phyloP scores from a whole-genome alignment of 1,140 invertebrate species.

The Heliconius eleuchia region DNA sequence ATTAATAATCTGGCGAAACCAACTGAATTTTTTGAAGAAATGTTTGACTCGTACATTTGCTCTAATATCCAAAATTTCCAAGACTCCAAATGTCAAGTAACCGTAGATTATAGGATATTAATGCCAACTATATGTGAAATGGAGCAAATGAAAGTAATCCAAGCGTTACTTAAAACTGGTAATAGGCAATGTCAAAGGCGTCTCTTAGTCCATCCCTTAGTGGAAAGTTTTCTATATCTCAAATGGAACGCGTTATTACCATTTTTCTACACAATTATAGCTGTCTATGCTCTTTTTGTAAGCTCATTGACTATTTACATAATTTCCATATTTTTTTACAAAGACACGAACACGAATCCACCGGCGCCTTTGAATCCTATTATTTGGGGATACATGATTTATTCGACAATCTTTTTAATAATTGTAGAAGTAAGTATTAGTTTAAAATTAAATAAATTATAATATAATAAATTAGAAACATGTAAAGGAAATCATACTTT shows the following conservation, averaged over 20 bases:
- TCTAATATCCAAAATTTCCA: conserved; percentile 71
- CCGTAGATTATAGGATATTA: conserved; percentile 76
- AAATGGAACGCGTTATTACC: conserved; percentile 81
- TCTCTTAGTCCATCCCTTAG: conserved; percentile 80
- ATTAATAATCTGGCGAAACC: conserved; percentile 79
- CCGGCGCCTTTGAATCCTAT: conserved; percentile 51
- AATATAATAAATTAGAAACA: no score
- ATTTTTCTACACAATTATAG: conserved; percentile 79
- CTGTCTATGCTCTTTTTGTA: conserved; percentile 78
- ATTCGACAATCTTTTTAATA: conserved; percentile 57
- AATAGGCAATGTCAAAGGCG: conserved; percentile 75
- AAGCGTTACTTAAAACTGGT: conserved; percentile 77
- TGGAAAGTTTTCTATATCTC: conserved; percentile 81
- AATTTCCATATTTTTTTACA: conserved; percentile 69
- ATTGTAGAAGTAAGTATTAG: conserved; percentile 61
- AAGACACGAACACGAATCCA: conserved; percentile 51
- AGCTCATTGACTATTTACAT: conserved; percentile 67
- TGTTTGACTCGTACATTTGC: conserved; percentile 78
- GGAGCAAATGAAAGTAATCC: conserved; percentile 80
- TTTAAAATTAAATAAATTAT: no score
- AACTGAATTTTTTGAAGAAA: conserved; percentile 75
- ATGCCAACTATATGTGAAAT: conserved; percentile 65
- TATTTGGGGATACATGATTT: conserved; percentile 63
- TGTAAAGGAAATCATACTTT: no score
- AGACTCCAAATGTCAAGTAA: conserved; percentile 74